These are phyloP conservation scores for Cheirogaleus medius DNA, from an alignment of 2,113 vertebrate species.

Conservation along the genomic window DNA sequence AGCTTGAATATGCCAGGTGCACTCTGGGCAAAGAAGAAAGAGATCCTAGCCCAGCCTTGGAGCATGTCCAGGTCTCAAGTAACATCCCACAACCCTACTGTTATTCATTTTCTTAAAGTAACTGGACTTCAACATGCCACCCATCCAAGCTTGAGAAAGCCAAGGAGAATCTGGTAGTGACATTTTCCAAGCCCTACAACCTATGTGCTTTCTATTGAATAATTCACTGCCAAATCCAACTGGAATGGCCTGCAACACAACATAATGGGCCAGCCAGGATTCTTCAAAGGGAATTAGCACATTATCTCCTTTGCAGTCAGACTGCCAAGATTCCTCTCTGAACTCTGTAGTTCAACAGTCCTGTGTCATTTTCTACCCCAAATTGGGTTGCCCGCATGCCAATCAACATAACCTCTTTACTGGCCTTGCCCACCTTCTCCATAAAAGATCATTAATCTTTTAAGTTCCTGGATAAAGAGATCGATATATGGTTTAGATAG, in stretches of 20 bases:
- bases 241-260: background rate
- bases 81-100: background rate
- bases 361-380: background rate
- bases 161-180: background rate
- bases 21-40: background rate
- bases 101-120: background rate
- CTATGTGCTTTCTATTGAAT: background rate
- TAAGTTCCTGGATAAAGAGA: background rate
- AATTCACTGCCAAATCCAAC: background rate
- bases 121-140: background rate
- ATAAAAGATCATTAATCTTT: background rate
- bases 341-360: background rate
- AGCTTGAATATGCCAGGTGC: background rate
- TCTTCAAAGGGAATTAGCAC: background rate
- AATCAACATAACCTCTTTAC: background rate
- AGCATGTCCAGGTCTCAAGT: background rate
- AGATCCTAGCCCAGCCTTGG: background rate
- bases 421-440: background rate
- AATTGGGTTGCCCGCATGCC: background rate
- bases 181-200: background rate
- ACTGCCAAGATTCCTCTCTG: background rate
- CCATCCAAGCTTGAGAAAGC: background rate
- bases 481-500: background rate
- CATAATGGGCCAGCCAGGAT: background rate
- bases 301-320: conserved; percentile 12